These are phyloP conservation scores for Onthophagus taurus DNA, from an alignment of 1,140 invertebrate species.

Conservation along the genomic window DNA sequence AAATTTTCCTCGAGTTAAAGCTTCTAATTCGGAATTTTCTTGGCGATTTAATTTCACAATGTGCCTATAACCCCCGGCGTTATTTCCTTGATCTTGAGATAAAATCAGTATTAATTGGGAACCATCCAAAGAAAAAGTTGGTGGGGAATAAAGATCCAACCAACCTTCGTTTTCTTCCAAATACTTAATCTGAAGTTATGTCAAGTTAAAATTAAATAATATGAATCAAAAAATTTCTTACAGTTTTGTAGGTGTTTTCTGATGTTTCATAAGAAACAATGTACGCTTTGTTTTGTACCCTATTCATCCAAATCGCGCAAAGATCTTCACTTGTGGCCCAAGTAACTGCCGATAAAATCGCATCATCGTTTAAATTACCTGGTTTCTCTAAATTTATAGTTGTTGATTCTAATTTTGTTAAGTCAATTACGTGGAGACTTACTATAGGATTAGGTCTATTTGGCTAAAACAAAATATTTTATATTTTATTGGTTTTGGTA, in stretches of 20 bases:
- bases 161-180: slow-evolving; percentile 52
- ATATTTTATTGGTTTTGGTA: too few relatives aligned
- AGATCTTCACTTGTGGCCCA: slow-evolving; percentile 67
- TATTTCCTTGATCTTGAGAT: slow-evolving; percentile 48
- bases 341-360: slow-evolving; percentile 60
- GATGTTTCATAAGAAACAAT: slow-evolving; percentile 26
- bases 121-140: slow-evolving; percentile 47
- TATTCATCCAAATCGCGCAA: slow-evolving; percentile 73
- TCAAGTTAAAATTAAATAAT: too few relatives aligned
- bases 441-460: slow-evolving; percentile 70
- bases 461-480: slow-evolving; percentile 45
- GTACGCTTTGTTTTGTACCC: slow-evolving; percentile 61
- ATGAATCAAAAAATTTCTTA: slow-evolving; percentile 18
- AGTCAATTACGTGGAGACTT: slow-evolving; percentile 49
- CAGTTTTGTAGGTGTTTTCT: not conserved
- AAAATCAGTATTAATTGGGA: slow-evolving; percentile 38
- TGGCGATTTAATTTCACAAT: slow-evolving; percentile 45
- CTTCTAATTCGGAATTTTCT: slow-evolving; percentile 33
- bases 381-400: slow-evolving; percentile 1
- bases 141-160: slow-evolving; percentile 56
- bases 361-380: slow-evolving; percentile 38
- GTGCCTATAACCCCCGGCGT: slow-evolving; percentile 54
- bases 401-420: not conserved
- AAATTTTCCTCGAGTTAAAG: slow-evolving; percentile 63
- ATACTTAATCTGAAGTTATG: slow-evolving; percentile 29